Evolutionary conservation across 2,113 vertebrate genomes (phyloP), one percentile per base, ranked within the genome.

Genomic region (Chaetodon trifascialis): DNA sequence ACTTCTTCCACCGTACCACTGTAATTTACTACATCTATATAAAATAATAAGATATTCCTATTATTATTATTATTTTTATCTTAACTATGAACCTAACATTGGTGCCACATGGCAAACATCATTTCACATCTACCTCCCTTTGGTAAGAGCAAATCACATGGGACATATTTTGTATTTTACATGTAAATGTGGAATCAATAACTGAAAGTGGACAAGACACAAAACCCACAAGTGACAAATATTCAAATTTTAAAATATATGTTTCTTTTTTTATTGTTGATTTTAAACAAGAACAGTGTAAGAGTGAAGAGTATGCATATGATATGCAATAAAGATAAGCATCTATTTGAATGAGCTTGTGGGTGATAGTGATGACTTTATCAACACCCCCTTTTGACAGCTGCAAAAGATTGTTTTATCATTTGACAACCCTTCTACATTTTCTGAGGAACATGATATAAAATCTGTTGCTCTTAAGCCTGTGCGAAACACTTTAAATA

Each of bases 381-480:
- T 5, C 23, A 12, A 4, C 25, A 30, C 21, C 30, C 8, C 30
- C 21, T 40, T 75, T 6, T 30, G 21, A 79, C 40, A 51, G 6
- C 44, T 44, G 17, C 23, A 69, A 54, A 54, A 49, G 5, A 56
- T 30, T 49, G 21, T 46, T 55, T 42, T 5, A 17, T 23, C 40
- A 58, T 77, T 30, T 66, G 38, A 47, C 17, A 71, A 34, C 34
- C 4, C 1, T 51, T 14, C 67, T 42, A 2, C 44, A 12, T 56
- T 62, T 40, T 58, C 30, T 38, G 14, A 59, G 11, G 16, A 46
- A 17, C 17, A 42, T 7, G 34, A 69, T 44, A 5, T 60, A 10
- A 30, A 64, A 58, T 76, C 12, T 71, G 40, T 64, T 63, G 65
- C 44, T 68, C 11, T 68, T 76, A 55, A 67, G 9, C 54, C 25